Conservation (phyloP, 2,113 vertebrate species). For the Neopipo cinnamomea region DNA sequence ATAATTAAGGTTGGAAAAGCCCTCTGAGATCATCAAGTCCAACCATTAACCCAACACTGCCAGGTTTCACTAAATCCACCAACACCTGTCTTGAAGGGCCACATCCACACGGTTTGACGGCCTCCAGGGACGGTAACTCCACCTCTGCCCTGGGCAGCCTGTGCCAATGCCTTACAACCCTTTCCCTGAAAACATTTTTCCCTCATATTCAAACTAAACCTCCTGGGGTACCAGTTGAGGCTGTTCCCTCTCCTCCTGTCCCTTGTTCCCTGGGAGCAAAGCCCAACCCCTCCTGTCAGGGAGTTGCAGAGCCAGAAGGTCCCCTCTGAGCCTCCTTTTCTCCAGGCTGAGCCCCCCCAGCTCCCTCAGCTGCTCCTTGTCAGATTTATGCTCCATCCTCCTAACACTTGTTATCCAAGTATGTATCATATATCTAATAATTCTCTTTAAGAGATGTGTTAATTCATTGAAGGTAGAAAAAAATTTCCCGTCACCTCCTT, state of each 20-base stretch:
- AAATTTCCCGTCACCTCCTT: background rate
- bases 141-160: background rate
- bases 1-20: background rate
- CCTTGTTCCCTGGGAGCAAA: background rate
- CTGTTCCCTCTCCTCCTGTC: background rate
- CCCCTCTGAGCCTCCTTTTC: background rate
- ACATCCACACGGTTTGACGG: background rate
- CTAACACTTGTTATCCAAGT: background rate
- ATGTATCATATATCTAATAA: background rate
- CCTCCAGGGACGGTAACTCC: background rate
- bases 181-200: fast-evolving
- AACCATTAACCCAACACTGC: too few relatives aligned
- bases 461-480: background rate
- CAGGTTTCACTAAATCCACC: background rate
- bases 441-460: background rate
- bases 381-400: background rate
- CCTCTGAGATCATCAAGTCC: background rate
- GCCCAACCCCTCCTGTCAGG: background rate
- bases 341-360: background rate
- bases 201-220: fast-evolving
- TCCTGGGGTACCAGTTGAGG: background rate
- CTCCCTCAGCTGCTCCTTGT: background rate
- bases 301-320: background rate
- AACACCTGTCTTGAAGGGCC: background rate
- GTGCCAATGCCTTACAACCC: fast-evolving